Conservation (phyloP, 2,797 vertebrate genomes). For the Coccyzus lansbergi region DNA sequence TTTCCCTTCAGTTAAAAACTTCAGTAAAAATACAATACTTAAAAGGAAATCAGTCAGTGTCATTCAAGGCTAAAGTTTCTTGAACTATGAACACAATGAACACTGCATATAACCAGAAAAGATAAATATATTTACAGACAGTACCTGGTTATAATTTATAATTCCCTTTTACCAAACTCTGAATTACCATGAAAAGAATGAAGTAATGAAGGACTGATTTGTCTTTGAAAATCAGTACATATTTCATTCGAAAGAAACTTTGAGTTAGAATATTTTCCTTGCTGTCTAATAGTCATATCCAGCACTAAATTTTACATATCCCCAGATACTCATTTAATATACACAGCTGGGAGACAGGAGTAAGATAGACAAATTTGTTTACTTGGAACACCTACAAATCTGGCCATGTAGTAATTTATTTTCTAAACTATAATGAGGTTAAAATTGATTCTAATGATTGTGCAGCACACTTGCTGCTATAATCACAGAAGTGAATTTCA, state of each 20-base stretch:
- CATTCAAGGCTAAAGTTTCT: neutral
- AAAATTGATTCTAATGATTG: conserved; percentile 58
- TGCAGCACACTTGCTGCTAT: conserved; percentile 28
- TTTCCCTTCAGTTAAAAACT: neutral
- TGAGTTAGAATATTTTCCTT: conserved; percentile 38
- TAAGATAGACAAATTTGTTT: conserved; percentile 44
- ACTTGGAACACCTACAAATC: conserved; percentile 53
- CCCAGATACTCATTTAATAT: conserved; percentile 50
- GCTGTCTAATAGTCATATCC: conserved; percentile 36
- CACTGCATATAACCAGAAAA: neutral
- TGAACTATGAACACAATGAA: neutral
- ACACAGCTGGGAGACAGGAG: conserved; percentile 60
- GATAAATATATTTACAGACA: neutral
- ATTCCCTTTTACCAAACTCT: neutral
- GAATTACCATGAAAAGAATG: conserved; percentile 2
- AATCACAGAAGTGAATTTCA: conserved; percentile 57
- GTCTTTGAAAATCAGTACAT: conserved; percentile 58
- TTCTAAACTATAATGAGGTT: conserved; percentile 45
- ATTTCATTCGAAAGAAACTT: conserved; percentile 25
- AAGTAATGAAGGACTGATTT: neutral
- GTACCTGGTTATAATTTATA: neutral
- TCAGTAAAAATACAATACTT: neutral
- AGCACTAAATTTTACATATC: conserved; percentile 62
- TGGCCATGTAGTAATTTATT: conserved; percentile 59
- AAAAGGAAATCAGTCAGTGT: neutral